These are phyloP conservation scores for Dioctria rufipes DNA, from an alignment of 2,888 invertebrate species.

Conservation along the genomic window DNA sequence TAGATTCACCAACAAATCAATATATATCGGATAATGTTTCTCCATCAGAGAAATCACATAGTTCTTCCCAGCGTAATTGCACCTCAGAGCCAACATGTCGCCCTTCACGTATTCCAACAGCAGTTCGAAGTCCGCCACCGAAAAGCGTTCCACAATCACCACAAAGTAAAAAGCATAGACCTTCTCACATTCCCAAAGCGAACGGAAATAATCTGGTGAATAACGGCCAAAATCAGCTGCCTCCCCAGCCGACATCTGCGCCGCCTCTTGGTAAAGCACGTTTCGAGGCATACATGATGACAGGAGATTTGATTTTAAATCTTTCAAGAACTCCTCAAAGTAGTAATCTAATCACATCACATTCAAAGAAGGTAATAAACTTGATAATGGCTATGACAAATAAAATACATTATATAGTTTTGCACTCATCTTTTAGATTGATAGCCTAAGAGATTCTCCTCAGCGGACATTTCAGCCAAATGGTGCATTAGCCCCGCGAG, in stretches of 20 bases:
- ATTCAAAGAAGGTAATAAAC: slow-evolving; percentile 69
- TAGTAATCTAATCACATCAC: slow-evolving; percentile 75
- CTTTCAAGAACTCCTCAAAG: slow-evolving; percentile 86
- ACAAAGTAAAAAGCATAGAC: slow-evolving; percentile 68
- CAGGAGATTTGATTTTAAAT: slow-evolving; percentile 95
- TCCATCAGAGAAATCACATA: slow-evolving; percentile 57
- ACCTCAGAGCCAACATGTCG: slow-evolving; percentile 69
- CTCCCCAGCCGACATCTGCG: slow-evolving; percentile 65
- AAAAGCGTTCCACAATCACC: slow-evolving; percentile 69
- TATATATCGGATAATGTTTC: slow-evolving; percentile 55
- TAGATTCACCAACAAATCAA: slow-evolving; percentile 66
- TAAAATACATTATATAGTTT: no score
- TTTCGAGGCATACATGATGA: slow-evolving; percentile 98
- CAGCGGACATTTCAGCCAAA: slow-evolving; percentile 66
- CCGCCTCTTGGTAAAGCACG: slow-evolving; percentile 72
- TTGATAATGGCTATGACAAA: background rate
- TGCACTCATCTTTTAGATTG: slow-evolving; percentile 64
- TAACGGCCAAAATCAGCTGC: slow-evolving; percentile 59
- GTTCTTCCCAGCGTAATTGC: slow-evolving; percentile 62
- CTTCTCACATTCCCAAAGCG: slow-evolving; percentile 70
- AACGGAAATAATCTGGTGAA: slow-evolving; percentile 58
- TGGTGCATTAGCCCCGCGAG: slow-evolving; percentile 70
- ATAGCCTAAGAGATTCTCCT: slow-evolving; percentile 70
- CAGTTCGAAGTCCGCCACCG: slow-evolving; percentile 67
- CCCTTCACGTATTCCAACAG: slow-evolving; percentile 75